Conservation (phyloP, 64 coral and sea anemone genomes). For the Astreopora myriophthalma region DNA sequence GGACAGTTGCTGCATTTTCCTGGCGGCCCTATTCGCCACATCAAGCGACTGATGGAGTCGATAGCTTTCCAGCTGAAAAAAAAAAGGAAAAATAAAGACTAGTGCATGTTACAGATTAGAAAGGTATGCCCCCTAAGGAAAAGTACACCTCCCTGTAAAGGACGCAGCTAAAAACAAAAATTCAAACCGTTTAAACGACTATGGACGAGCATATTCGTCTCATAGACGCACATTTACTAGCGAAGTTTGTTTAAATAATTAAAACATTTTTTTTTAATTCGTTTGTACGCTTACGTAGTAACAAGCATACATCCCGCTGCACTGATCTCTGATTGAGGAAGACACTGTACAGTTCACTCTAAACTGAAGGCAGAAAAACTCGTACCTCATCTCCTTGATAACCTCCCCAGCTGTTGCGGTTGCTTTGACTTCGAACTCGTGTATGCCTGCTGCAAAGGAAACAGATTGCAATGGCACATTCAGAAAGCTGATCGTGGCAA, state of each 20-base stretch:
- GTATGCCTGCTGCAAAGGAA: slow-evolving; percentile 35
- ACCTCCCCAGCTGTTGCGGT: slow-evolving; percentile 30
- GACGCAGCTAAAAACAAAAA: too few relatives aligned
- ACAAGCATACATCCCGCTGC: too few relatives aligned
- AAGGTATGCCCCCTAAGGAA: not conserved
- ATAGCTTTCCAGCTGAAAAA: slow-evolving; percentile 70
- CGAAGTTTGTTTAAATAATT: too few relatives aligned
- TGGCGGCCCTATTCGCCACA: slow-evolving; percentile 85
- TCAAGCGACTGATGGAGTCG: slow-evolving; percentile 90
- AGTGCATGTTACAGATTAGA: too few relatives aligned
- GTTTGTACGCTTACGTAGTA: too few relatives aligned
- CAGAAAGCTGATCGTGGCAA: too few relatives aligned
- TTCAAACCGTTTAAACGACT: too few relatives aligned
- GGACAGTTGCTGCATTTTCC: slow-evolving; percentile 80
- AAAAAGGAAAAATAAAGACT: not conserved
- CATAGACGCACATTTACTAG: too few relatives aligned
- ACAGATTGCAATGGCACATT: not conserved
- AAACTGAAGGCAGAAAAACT: not conserved
- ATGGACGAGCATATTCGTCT: too few relatives aligned
- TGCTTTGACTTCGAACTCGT: slow-evolving; percentile 37
- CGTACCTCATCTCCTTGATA: slow-evolving; percentile 34
- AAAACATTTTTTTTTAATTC: too few relatives aligned
- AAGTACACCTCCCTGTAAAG: too few relatives aligned
- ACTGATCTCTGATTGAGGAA: not conserved
- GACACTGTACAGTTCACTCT: not conserved